phyloP scores from a whole-genome alignment of 2,113 vertebrate species.

The Ceuthmochares aereus region DNA sequence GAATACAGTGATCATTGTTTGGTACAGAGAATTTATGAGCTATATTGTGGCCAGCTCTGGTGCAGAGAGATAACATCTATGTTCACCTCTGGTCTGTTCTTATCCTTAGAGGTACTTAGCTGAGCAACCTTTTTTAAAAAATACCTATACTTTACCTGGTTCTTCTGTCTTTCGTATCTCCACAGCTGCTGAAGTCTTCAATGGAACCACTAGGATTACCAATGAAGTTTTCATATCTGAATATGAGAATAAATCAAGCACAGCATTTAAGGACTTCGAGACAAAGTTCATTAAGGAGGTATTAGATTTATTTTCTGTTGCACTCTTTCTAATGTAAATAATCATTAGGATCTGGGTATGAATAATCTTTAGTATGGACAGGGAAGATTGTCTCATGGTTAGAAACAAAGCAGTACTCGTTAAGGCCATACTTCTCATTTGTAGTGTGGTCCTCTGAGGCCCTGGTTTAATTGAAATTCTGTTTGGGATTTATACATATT shows the following conservation, averaged over 20 bases:
- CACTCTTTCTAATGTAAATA: background rate
- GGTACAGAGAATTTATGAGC: background rate
- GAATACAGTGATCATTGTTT: background rate
- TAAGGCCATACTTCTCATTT: background rate
- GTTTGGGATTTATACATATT: background rate
- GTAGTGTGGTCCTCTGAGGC: background rate
- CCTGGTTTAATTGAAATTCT: background rate
- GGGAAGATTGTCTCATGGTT: background rate
- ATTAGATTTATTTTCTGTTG: background rate
- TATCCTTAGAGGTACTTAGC: background rate
- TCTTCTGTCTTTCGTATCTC: background rate
- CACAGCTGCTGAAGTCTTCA: conserved; percentile 26
- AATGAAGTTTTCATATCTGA: background rate
- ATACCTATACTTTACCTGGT: background rate
- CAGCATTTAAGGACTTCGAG: conserved; percentile 6
- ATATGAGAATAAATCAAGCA: conserved; percentile 27
- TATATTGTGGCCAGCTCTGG: background rate
- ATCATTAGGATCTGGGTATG: background rate
- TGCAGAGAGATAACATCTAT: background rate
- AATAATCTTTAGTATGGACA: background rate
- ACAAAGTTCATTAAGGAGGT: background rate
- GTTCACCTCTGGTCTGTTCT: background rate
- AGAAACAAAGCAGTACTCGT: background rate
- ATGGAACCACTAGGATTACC: background rate
- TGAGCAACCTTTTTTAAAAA: background rate